These are phyloP conservation scores for Notarius quadriscutis DNA, from an alignment of 2,113 vertebrate genomes.

Conservation along the genomic window DNA sequence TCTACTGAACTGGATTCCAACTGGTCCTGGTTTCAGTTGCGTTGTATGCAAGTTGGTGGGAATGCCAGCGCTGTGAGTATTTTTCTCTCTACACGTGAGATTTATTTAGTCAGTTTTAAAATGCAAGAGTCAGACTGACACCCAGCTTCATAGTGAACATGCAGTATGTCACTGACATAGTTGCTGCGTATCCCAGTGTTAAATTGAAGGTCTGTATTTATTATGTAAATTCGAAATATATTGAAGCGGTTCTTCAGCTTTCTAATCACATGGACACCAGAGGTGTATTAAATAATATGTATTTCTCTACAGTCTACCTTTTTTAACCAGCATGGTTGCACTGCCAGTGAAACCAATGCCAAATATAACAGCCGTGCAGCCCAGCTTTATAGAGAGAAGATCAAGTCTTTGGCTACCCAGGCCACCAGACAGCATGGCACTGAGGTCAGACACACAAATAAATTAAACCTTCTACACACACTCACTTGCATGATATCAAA, in stretches of 20 bases:
- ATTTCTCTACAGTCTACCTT: constrained; percentile 75
- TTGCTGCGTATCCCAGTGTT: not conserved
- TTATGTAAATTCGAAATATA: not conserved
- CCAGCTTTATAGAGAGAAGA: constrained; percentile 86
- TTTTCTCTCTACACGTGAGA: not conserved
- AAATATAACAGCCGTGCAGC: constrained; percentile 91
- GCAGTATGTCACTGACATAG: not conserved
- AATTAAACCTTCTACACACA: not conserved
- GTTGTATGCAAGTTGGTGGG: constrained; percentile 97
- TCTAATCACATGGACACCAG: not conserved
- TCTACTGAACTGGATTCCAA: constrained; percentile 96
- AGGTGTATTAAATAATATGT: constrained; percentile 5
- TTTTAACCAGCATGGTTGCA: constrained; percentile 88
- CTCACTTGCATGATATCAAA: too few relatives aligned
- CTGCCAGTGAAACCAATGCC: constrained; percentile 79
- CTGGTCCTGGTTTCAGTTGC: constrained; percentile 97
- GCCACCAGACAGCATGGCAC: constrained; percentile 86
- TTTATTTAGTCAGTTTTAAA: not conserved
- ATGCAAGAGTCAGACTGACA: not conserved
- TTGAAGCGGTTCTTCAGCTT: not conserved
- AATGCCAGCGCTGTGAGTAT: constrained; percentile 88
- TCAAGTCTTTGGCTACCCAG: constrained; percentile 82
- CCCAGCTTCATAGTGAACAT: not conserved
- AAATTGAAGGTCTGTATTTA: not conserved
- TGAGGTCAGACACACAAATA: constrained; percentile 72